Evolutionary conservation across 1,140 invertebrate species (phyloP).

Genomic region (Aricia agestis): DNA sequence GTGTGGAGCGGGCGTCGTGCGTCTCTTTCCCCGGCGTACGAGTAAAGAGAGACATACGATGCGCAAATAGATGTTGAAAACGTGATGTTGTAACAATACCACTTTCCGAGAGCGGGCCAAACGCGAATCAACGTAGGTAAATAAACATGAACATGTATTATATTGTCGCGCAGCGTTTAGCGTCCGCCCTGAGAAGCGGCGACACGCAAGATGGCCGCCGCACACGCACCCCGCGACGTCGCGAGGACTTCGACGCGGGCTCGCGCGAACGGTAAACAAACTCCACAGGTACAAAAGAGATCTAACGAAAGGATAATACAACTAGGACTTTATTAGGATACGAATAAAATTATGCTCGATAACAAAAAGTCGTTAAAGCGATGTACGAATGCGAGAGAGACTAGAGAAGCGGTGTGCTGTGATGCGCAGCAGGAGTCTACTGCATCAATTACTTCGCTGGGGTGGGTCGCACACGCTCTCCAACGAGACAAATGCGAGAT

Average conservation of each 20-base stretch:
- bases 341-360: slow-evolving; percentile 71
- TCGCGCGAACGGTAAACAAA: slow-evolving; percentile 68
- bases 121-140: not conserved
- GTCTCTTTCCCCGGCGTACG: not conserved
- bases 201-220: slow-evolving; percentile 36
- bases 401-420: slow-evolving; percentile 71
- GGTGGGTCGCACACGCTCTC: slow-evolving; percentile 39
- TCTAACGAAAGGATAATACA: slow-evolving; percentile 75
- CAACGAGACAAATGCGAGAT: slow-evolving; percentile 46
- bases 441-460: slow-evolving; percentile 73
- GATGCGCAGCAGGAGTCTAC: slow-evolving; percentile 58
- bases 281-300: slow-evolving; percentile 75
- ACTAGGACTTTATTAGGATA: slow-evolving; percentile 70
- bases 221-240: slow-evolving; percentile 48
- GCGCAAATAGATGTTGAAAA: not conserved
- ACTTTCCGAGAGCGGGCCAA: not conserved
- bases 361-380: slow-evolving; percentile 59
- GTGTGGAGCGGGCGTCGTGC: not conserved
- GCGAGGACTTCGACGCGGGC: slow-evolving; percentile 37
- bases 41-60: not conserved
- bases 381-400: slow-evolving; percentile 69
- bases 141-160: slow-evolving; percentile 5
- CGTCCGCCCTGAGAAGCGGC: slow-evolving; percentile 16
- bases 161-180: not conserved
- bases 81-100: not conserved